Conservation (phyloP, 1,140 invertebrate species). For the Tetramorium alpestre region DNA sequence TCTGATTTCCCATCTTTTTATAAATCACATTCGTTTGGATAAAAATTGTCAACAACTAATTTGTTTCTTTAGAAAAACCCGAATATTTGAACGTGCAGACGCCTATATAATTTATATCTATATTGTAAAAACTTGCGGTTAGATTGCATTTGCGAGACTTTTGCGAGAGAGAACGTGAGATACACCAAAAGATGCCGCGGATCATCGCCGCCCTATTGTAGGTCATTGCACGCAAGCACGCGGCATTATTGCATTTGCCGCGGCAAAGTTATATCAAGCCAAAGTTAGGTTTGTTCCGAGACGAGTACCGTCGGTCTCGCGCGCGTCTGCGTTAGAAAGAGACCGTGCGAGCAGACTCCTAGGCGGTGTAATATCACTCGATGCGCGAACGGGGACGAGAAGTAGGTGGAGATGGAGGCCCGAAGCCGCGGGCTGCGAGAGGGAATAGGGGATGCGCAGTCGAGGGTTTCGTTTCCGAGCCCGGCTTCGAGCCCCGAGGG, state of each 20-base stretch:
- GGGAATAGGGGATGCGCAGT: conserved; percentile 69
- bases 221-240: conserved; percentile 49
- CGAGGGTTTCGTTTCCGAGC: conserved; percentile 73
- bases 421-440: conserved; percentile 64
- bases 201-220: conserved; percentile 35
- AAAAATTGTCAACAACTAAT: background rate
- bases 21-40: background rate
- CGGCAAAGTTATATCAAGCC: conserved; percentile 63
- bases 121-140: background rate
- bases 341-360: conserved; percentile 54
- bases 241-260: conserved; percentile 56
- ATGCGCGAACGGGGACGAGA: background rate
- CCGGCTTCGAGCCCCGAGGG: conserved; percentile 72
- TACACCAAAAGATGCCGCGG: background rate
- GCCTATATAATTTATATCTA: background rate
- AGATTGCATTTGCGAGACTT: background rate
- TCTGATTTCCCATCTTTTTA: background rate
- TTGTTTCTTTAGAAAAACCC: background rate
- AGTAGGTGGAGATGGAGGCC: conserved; percentile 10
- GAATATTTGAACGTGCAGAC: background rate
- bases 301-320: conserved; percentile 50
- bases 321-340: conserved; percentile 52
- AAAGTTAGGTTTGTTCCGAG: conserved; percentile 70
- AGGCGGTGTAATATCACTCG: conserved; percentile 68
- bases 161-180: background rate